Conservation (phyloP, 2,888 invertebrate species). For the Allolobophora icterica region DNA sequence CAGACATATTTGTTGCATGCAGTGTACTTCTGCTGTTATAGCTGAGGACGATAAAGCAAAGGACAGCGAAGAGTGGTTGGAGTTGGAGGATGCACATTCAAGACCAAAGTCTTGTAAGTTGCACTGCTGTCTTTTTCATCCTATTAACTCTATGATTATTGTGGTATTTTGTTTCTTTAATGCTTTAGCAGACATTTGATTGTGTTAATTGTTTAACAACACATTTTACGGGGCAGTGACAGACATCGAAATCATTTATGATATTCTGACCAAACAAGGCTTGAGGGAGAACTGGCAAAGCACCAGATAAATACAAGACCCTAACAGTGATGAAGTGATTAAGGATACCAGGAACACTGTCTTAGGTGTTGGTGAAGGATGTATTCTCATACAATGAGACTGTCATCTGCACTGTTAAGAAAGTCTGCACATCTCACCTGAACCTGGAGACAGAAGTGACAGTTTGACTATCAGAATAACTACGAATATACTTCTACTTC, state of each 20-base stretch:
- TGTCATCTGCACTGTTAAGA: no score
- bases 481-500: no score
- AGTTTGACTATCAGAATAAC: no score
- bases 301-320: not conserved
- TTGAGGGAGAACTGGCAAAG: not conserved
- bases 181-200: not conserved
- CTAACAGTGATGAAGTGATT: not conserved
- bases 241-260: not conserved
- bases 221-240: no score
- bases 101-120: not conserved
- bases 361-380: no score
- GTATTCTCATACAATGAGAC: no score
- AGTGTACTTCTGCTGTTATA: not conserved
- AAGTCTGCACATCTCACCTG: no score
- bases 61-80: not conserved
- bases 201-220: not conserved
- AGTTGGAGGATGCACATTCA: not conserved
- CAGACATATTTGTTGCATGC: not conserved
- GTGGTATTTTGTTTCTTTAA: not conserved
- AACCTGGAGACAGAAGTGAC: no score
- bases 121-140: not conserved
- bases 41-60: not conserved
- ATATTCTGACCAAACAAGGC: not conserved
- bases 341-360: no score
- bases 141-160: not conserved